Conservation (phyloP, 2,797 vertebrate species). For the Brachyrhaphis roseni region DNA sequence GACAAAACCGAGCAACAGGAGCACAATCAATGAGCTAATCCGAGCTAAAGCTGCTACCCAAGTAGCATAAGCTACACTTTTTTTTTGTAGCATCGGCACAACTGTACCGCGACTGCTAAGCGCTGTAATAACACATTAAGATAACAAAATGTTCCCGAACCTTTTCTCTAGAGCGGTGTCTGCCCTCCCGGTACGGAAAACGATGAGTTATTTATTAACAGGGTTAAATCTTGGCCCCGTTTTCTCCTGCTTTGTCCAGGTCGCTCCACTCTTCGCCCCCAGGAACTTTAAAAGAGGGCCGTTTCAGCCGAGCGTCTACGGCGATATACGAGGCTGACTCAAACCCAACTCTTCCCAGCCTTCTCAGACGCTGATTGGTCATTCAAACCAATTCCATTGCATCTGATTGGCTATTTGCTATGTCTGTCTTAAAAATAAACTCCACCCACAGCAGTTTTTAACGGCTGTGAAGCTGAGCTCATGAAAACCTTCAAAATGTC, state of each 20-base stretch:
- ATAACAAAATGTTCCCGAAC: slow-evolving; percentile 32
- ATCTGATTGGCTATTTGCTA: slow-evolving; percentile 57
- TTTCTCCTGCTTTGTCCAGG: slow-evolving; percentile 44
- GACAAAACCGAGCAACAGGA: neutral
- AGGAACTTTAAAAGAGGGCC: slow-evolving; percentile 80
- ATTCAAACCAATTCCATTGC: neutral
- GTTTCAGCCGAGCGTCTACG: slow-evolving; percentile 50
- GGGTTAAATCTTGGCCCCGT: slow-evolving; percentile 43
- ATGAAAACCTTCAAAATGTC: slow-evolving; percentile 25
- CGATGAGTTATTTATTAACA: slow-evolving; percentile 28
- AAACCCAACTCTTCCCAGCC: slow-evolving; percentile 26
- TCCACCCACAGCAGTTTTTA: slow-evolving; percentile 40
- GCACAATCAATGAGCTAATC: slow-evolving; percentile 60
- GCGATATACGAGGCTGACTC: slow-evolving; percentile 55
- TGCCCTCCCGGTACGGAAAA: slow-evolving; percentile 14
- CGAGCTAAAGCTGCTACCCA: slow-evolving; percentile 50
- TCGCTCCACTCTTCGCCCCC: slow-evolving; percentile 64
- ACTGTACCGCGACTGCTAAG: neutral
- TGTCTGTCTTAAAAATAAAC: slow-evolving; percentile 39
- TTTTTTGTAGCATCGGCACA: slow-evolving; percentile 8
- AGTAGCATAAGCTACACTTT: slow-evolving; percentile 36
- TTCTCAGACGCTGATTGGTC: slow-evolving; percentile 63
- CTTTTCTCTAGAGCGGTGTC: slow-evolving; percentile 29
- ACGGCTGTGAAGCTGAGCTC: slow-evolving; percentile 50
- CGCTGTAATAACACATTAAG: neutral